Evolutionary conservation across 2,797 vertebrate species (phyloP), one percentile per base, ranked within the genome.

Genomic region (Lithobates sylvaticus): DNA sequence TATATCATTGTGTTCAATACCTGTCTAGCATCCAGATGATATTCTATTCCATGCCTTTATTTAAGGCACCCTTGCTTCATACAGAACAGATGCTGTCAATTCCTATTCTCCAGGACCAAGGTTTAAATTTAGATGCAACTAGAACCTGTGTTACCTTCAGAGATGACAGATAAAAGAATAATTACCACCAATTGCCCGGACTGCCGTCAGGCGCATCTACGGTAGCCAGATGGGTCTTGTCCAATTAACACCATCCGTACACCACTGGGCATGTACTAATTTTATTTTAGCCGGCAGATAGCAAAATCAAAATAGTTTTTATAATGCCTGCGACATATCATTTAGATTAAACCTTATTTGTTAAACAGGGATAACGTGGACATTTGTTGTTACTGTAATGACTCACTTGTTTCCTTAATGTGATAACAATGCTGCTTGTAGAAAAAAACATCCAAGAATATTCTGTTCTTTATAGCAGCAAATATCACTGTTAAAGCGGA

Each of bases 241-340:
- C 69, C 39, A 78, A 85, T 85, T 58, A 81, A 50, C 9, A 39
- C 6, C 21, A 32, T 23, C 58, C 7, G 13, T 27, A 42, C 42
- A 77, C 64, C 71, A 29, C 32, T 18, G 84, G 84, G 32, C 12
- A 58, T 13, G 12, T 12, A n/a, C 15, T 58, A 71, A 84, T 77
- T 77, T 15, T 36, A 76, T 76, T 76, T 71, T 15, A 36, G 13
- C 67, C 13, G 16, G 34, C 15, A 27, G 44, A n/a, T 44, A 75
- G 36, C n/a, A 74, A 44, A 65, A 83, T 81, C 34, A 26, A 7
- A 64, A 74, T 15, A 26, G 47, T 44, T 27, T 84, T 32, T 7
- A 5, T 1, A 21, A 32, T 8, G n/a, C 68, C 74, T 78, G 74
- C 23, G n/a, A 58, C 47, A 3, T n/a, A 71, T 78, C 67, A 77